Evolutionary conservation across 2,888 invertebrate species (phyloP).

Genomic region (Pachycephus smyrnensis): DNA sequence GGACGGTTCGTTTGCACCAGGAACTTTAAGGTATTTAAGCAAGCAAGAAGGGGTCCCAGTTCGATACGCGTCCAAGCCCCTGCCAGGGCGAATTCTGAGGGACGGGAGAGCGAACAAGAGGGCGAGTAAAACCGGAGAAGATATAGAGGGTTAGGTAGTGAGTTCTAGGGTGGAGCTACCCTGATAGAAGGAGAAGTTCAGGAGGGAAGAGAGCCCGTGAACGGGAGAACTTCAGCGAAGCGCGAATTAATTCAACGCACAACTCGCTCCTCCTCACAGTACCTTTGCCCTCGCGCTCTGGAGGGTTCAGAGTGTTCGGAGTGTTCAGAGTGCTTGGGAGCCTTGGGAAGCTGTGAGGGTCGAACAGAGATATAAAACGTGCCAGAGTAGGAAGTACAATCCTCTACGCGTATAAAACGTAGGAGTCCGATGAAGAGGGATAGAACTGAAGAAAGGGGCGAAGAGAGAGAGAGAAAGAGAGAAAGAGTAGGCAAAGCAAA

Average conservation of each 20-base stretch:
- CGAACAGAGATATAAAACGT: slow-evolving; percentile 2
- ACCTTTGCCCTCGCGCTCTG: slow-evolving; percentile 17
- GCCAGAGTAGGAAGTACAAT: not conserved
- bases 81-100: slow-evolving; percentile 9
- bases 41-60: slow-evolving; percentile 44
- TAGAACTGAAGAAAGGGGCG: slow-evolving; percentile 10
- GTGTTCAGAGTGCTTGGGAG: slow-evolving; percentile 5
- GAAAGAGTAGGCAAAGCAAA: slow-evolving; percentile 24
- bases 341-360: slow-evolving; percentile 13
- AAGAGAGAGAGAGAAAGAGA: slow-evolving; percentile 24
- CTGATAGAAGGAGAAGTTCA: slow-evolving; percentile 31
- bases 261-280: slow-evolving; percentile 26
- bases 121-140: slow-evolving; percentile 32
- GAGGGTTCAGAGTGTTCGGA: slow-evolving; percentile 12
- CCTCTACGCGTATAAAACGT: slow-evolving; percentile 14
- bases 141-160: slow-evolving; percentile 23
- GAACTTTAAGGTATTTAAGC: slow-evolving; percentile 43
- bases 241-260: slow-evolving; percentile 64
- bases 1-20: slow-evolving; percentile 54
- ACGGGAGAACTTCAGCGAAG: slow-evolving; percentile 57
- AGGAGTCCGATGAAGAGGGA: slow-evolving; percentile 25
- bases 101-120: slow-evolving; percentile 25
- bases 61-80: slow-evolving; percentile 38
- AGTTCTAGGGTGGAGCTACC: slow-evolving; percentile 22
- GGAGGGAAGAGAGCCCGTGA: slow-evolving; percentile 42